Evolutionary conservation across 2,888 invertebrate genomes (phyloP).

Genomic region (Augiades crinisus): DNA sequence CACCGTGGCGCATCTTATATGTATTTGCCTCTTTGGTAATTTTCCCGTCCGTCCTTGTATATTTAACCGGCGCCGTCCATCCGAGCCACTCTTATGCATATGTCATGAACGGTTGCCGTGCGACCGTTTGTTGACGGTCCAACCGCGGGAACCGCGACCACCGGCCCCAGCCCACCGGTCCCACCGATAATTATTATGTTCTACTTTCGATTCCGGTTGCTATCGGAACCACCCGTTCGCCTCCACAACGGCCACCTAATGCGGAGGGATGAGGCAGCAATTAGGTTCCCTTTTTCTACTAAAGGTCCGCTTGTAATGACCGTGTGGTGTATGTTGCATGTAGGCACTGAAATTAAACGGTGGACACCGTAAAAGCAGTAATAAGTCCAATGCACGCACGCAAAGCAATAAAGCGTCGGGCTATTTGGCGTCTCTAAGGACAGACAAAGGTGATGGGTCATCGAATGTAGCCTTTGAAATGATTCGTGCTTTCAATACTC

Average conservation of each 20-base stretch:
- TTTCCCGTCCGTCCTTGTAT: constrained; percentile 74
- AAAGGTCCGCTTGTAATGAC: constrained; percentile 50
- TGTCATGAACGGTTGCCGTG: constrained; percentile 79
- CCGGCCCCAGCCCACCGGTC: constrained; percentile 49
- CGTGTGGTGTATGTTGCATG: constrained; percentile 61
- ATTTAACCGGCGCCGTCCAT: constrained; percentile 67
- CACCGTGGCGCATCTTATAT: constrained; percentile 52
- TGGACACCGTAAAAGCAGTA: constrained; percentile 65
- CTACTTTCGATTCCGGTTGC: constrained; percentile 69
- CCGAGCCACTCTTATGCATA: constrained; percentile 76
- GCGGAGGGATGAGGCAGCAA: constrained; percentile 71
- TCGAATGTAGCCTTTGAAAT: constrained; percentile 47
- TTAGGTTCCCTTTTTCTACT: constrained; percentile 65
- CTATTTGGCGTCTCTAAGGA: constrained; percentile 50
- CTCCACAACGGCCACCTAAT: constrained; percentile 39
- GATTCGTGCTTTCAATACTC: no score
- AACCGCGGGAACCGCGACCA: constrained; percentile 70
- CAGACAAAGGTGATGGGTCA: constrained; percentile 47
- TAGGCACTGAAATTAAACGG: constrained; percentile 63
- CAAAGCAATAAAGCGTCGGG: constrained; percentile 59
- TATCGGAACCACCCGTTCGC: constrained; percentile 57
- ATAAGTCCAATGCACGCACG: constrained; percentile 60
- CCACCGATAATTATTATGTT: constrained; percentile 73
- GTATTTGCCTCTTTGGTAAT: constrained; percentile 74
- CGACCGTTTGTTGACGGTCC: constrained; percentile 78